Evolutionary conservation across 23 tunicate species (phyloP), one percentile per base, ranked within the genome.

Genomic region (Halocynthia roretzi): DNA sequence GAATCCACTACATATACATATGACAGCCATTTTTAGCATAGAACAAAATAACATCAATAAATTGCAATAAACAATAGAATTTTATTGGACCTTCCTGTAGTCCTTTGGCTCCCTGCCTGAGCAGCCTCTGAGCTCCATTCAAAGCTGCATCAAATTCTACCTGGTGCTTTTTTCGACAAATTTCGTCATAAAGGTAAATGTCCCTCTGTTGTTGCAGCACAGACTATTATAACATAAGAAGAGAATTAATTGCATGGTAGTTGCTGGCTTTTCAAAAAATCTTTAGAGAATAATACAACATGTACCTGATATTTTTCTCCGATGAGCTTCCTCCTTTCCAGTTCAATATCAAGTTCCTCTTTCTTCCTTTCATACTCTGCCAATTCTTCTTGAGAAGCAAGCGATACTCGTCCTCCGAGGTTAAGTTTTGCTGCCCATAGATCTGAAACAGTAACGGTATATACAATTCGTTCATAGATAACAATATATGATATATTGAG

Each of bases 371-470:
- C 90, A 64, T 94, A 94, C 49, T 73, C 91, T 10, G 77, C 87
- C 51, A 81, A 83, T 70, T 88, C 96, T 61, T 88, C 96, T 53
- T 86, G 57, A 11, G 87, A 81, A 6, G 96, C 96, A 54, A 84
- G 79, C 12, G 86, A 81, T 17, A 83, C 72, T 48, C 84, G 64
- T 49, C 95, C 95, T 77, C 80, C 68, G 54, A 88, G 68, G 56
- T 94, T 88, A 52, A 94, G 61, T 60, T 84, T 94, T 12, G 94
- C 91, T 6, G 90, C 87, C 99, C 99, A 94, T 14, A 87, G 54
- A 81, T 85, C 98, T 92, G 82, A 12, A 52, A 11, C 55, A 50
- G 14, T 5, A 60, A 60, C 44, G 44, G 44, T 31, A 31, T 31
- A 31, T 31, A 31, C 44, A 31, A 31, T 31, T 31, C 2, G 44